These are phyloP conservation scores for Temnothorax nylanderi DNA, from an alignment of 1,140 invertebrate genomes.

Conservation along the genomic window DNA sequence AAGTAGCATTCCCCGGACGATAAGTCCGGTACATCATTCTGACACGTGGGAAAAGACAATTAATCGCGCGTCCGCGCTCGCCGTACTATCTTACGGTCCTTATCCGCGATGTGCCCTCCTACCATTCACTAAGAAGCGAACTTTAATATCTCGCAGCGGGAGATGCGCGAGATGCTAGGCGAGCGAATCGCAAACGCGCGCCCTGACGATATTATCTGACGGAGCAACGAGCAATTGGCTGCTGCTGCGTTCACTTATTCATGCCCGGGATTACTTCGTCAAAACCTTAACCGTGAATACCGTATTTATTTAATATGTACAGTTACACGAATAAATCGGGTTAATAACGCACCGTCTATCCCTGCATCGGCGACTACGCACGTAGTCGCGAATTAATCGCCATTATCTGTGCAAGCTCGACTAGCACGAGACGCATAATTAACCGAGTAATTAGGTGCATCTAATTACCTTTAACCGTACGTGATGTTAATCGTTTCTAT, in stretches of 20 bases:
- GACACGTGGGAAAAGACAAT: constrained; percentile 54
- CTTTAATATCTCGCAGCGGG: constrained; percentile 44
- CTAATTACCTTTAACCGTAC: constrained; percentile 14
- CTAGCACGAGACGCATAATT: constrained; percentile 21
- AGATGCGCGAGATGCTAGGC: neutral
- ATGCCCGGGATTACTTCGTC: neutral
- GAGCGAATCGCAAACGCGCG: neutral
- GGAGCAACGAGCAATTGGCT: neutral
- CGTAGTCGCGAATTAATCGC: constrained; percentile 12
- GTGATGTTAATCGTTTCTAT: constrained; percentile 21
- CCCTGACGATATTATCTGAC: constrained; percentile 27
- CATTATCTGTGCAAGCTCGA: neutral
- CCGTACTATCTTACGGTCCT: neutral
- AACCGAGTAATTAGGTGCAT: constrained; percentile 23
- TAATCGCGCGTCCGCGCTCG: constrained; percentile 23
- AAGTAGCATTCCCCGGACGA: constrained; percentile 44
- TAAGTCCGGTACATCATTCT: constrained; percentile 47
- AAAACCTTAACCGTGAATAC: neutral
- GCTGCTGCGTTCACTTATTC: neutral
- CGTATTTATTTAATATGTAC: neutral
- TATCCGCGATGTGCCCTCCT: neutral
- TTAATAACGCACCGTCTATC: neutral
- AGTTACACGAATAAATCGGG: constrained; percentile 17
- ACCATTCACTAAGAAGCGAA: neutral
- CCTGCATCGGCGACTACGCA: neutral